Evolutionary conservation across 2,888 invertebrate genomes (phyloP), one percentile per base, ranked within the genome.

Genomic region (Cantharis nigra): DNA sequence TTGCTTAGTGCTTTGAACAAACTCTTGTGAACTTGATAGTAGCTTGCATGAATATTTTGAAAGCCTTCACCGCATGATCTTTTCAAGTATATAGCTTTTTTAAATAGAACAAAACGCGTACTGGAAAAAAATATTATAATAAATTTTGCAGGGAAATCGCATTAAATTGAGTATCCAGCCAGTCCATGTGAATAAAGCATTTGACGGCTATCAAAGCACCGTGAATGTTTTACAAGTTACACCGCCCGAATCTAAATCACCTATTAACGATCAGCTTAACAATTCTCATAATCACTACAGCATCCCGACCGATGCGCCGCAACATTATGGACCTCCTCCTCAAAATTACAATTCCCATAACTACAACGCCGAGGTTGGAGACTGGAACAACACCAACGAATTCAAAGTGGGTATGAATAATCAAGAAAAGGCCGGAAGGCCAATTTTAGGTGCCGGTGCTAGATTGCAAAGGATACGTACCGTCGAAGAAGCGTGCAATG

Each of bases 361-460:
- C 30, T 72, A 33, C 28, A 76, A 67, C 20, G 28, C 67, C 14
- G 72, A 79, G 7, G 20, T 20, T 70, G 72, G 72, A 13, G 76
- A 76, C 7, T 67, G 74, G 74, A 49, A 71, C 13, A 65, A 13
- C 14, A 10, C 30, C n/a, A 72, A 72, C n/a, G 75, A 78, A 18
- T 65, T 63, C n/a, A 76, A 71, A 65, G 30, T 64, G n/a, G 74
- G 67, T 26, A 67, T 69, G 16, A 62, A 69, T 14, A 76, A 72
- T 67, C 78, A 79, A 16, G 83, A 84, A 73, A 84, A 83, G 75
- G 78, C 82, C 9, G 88, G 88, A 0, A 79, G 88, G 23, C 88
- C 88, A 2, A 88, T 88, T 73, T 81, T 88, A 63, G 88, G 88
- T 2, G 85, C 84, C 0, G 88, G 88, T 4, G 87, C 86, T 3